These are phyloP conservation scores for Eueremaeus valkanovi DNA, from an alignment of 2,888 invertebrate genomes.

Conservation along the genomic window DNA sequence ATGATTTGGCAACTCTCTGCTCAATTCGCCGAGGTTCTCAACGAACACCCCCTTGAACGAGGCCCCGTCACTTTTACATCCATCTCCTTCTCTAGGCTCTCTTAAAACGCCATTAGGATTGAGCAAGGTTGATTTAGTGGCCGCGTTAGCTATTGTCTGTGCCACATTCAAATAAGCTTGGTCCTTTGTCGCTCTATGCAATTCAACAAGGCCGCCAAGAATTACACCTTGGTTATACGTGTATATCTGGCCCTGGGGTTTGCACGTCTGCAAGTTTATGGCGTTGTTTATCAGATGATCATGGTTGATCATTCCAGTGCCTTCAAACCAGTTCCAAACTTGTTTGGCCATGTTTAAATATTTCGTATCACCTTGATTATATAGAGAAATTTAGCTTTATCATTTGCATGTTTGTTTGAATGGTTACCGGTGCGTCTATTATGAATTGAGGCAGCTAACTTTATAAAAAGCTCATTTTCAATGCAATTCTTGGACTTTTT, in stretches of 20 bases:
- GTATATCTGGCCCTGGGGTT: background rate
- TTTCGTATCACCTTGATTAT: background rate
- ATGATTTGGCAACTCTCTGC: background rate
- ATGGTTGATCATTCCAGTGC: background rate
- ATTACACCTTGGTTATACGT: constrained; percentile 1
- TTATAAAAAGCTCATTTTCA: background rate
- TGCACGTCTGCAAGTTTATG: background rate
- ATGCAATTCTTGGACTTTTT: background rate
- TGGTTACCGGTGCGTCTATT: background rate
- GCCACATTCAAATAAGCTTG: background rate
- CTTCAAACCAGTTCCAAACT: background rate
- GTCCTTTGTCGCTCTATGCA: background rate
- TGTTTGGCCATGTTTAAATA: background rate
- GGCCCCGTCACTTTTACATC: background rate
- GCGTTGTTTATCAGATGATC: background rate
- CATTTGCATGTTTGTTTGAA: too few relatives aligned
- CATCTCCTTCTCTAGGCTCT: background rate
- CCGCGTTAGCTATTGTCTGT: background rate
- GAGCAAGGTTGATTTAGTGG: background rate
- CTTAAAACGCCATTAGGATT: background rate
- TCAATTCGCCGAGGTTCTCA: background rate
- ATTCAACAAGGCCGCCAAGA: background rate
- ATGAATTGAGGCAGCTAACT: background rate
- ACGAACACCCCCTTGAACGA: background rate
- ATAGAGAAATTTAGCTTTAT: too few relatives aligned